Conservation (phyloP, 2,113 vertebrate genomes). For the Dendropsophus ebraccatus region DNA sequence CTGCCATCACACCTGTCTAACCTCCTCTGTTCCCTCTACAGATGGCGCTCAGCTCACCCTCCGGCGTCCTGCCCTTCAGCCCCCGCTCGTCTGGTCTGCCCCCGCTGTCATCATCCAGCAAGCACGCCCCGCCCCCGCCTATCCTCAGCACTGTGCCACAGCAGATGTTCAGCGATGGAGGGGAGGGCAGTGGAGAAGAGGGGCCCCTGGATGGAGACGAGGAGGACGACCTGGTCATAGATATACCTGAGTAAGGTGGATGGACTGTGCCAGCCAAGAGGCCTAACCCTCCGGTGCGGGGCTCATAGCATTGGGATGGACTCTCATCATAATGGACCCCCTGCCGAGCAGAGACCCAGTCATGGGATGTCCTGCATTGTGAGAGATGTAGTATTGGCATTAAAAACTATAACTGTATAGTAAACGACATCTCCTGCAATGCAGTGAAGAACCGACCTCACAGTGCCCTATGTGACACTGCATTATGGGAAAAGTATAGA, state of each 20-base stretch:
- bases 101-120: slow-evolving; percentile 65
- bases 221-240: slow-evolving; percentile 72
- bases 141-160: slow-evolving; percentile 74
- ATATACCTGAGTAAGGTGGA: slow-evolving; percentile 73
- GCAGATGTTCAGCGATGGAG: slow-evolving; percentile 73
- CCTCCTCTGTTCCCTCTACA: slow-evolving; percentile 37
- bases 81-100: slow-evolving; percentile 65
- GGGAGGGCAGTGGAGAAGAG: slow-evolving; percentile 68
- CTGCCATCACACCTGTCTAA: background rate
- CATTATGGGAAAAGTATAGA: background rate
- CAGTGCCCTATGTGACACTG: background rate
- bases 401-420: background rate
- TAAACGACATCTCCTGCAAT: background rate
- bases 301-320: too few species aligned
- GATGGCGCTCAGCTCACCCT: slow-evolving; percentile 68
- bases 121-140: slow-evolving; percentile 66
- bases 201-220: slow-evolving; percentile 67
- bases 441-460: too few species aligned
- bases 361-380: background rate
- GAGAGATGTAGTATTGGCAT: background rate
- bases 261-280: too few species aligned
- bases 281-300: too few species aligned
- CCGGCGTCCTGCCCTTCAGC: slow-evolving; percentile 67
- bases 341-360: too few species aligned
- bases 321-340: too few species aligned